phyloP scores from a whole-genome alignment of 2,113 vertebrate genomes.

The Passer montanus region DNA sequence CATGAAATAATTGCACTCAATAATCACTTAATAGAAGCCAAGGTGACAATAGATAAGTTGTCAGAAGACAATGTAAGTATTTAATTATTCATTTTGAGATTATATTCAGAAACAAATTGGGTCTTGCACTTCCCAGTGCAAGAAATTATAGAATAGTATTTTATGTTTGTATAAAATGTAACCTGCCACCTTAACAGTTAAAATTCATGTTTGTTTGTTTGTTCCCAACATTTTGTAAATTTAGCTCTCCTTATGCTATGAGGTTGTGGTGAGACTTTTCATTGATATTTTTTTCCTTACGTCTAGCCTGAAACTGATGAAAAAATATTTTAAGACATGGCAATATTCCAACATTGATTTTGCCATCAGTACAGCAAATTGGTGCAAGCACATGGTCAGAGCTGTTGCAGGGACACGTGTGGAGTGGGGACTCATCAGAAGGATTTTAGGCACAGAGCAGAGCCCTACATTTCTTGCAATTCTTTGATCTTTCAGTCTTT shows the following conservation, averaged over 20 bases:
- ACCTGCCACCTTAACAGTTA: not conserved
- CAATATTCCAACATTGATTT: not conserved
- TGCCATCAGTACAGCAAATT: not conserved
- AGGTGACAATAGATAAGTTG: conserved; percentile 95
- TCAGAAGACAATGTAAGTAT: conserved; percentile 94
- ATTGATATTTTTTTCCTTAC: not conserved
- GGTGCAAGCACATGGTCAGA: not conserved
- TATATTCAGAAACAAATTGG: not conserved
- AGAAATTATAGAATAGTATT: not conserved
- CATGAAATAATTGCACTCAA: conserved; percentile 95
- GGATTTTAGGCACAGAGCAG: not conserved
- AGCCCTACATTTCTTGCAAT: not conserved
- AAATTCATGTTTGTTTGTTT: not conserved
- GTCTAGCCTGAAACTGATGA: not conserved
- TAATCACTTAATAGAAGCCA: conserved; percentile 95
- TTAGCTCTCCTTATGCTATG: not conserved
- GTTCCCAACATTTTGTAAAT: not conserved
- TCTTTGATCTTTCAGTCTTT: not conserved
- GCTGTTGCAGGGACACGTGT: not conserved
- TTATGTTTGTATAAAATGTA: not conserved
- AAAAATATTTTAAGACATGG: not conserved
- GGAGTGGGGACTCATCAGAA: not conserved
- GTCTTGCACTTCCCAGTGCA: not conserved
- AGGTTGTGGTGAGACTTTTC: not conserved
- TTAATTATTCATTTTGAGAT: not conserved